Evolutionary conservation across 2,888 invertebrate species (phyloP).

Genomic region (Rotaria socialis): DNA sequence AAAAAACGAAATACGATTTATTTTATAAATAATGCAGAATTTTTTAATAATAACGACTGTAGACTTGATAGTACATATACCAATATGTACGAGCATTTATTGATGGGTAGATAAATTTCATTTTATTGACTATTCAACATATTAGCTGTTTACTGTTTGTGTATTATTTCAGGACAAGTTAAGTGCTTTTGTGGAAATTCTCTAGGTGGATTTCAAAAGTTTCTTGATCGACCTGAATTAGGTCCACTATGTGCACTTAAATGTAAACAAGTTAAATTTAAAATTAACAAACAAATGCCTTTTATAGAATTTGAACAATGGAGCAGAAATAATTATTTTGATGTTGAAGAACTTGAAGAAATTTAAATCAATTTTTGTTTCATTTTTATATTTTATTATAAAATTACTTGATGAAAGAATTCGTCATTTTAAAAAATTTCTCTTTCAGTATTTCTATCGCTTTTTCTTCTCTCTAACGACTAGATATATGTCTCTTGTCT

Average conservation of each 20-base stretch:
- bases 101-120: background rate
- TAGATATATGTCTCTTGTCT: too few species aligned
- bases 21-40: background rate
- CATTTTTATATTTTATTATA: too few species aligned
- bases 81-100: background rate
- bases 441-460: too few species aligned
- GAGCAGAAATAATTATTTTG: background rate
- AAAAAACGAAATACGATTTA: background rate
- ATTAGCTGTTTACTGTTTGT: background rate
- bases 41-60: background rate
- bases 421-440: too few species aligned
- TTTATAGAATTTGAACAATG: background rate
- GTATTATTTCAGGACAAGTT: background rate
- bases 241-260: background rate
- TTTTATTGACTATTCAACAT: background rate
- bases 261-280: slow-evolving; percentile 1
- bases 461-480: too few species aligned
- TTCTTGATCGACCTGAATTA: background rate
- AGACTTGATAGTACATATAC: background rate
- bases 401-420: too few species aligned
- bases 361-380: background rate
- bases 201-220: background rate
- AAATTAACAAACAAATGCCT: background rate
- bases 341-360: background rate
- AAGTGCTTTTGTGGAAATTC: background rate